Base-by-base conservation (phyloP, 2,888 invertebrate species). In the Drosophila stalkeri region DNA sequence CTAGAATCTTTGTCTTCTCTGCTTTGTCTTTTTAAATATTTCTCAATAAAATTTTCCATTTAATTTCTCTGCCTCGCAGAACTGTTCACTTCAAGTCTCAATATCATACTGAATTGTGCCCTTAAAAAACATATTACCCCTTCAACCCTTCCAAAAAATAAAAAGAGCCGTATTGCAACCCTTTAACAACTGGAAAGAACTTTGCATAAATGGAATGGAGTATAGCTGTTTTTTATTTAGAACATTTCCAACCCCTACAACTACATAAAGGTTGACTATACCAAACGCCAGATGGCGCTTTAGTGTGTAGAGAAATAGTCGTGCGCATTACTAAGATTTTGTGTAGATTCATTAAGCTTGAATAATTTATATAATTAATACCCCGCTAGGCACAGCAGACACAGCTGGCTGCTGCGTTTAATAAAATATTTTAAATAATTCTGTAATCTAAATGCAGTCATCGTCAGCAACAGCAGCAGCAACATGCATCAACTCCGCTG, bases 341-440 rank as follows among this genome's bases (percentile, higher is more conserved):
- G 59, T 67, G 51, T 43, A 59, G 75, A 80, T 69, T 75, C 74
- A 86, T 86, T 87, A 77, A 52, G 56, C 54, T 66, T 85, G 89
- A 89, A 85, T 89, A 89, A 84, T 86, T 85, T 86, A 81, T 86
- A 74, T 85, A 85, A 85, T 85, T 85, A 85, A 86, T 89, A 86
- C 80, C 87, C 87, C 87, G 89, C 82, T 72, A 64, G 37, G 75
- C 63, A 39, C 27, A 31, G 44, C 27, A 31, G 37, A 12, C 56
- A 62, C 68, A 78, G 64, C 61, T 68, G 74, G 78, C 57, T 77
- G 77, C 51, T 81, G 86, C 81, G 82, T 91, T 92, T 91, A 92
- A 91, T 91, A 90, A 91, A 87, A 91, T 91, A 91, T 90, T 91
- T 92, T 91, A 91, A 92, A 91, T 92, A 91, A 92, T 91, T 91